Percentiles rank a stretch among this genome's conserved stretches.
Evolutionary conservation across 2,888 invertebrate species (phyloP).

Genomic region (Cheilosia impressa): DNA sequence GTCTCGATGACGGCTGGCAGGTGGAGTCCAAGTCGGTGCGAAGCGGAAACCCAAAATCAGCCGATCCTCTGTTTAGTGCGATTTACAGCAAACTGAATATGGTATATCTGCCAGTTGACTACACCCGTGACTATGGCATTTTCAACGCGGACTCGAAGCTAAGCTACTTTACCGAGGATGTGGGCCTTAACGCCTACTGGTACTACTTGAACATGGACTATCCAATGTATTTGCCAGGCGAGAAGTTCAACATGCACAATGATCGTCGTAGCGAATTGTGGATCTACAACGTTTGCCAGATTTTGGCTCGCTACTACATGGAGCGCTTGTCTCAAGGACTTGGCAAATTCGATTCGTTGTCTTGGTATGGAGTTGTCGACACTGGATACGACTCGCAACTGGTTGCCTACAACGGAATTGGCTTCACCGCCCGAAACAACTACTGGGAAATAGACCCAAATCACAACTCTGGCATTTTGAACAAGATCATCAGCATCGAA

Average conservation of each 20-base stretch:
- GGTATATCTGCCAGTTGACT: constrained; percentile 85
- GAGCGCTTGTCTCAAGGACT: constrained; percentile 88
- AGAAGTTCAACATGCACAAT: constrained; percentile 84
- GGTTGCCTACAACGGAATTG: constrained; percentile 87
- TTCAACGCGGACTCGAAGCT: constrained; percentile 86
- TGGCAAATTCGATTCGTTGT: constrained; percentile 85
- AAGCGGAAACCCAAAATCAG: constrained; percentile 67
- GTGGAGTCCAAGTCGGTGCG: constrained; percentile 77
- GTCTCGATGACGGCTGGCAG: constrained; percentile 79
- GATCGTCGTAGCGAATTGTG: constrained; percentile 87
- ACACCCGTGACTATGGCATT: constrained; percentile 85
- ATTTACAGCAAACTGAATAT: constrained; percentile 80
- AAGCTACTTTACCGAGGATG: constrained; percentile 89
- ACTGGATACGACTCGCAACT: constrained; percentile 88
- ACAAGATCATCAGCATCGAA: constrained; percentile 80
- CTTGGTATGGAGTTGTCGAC: constrained; percentile 85
- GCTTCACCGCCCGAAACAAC: constrained; percentile 87
- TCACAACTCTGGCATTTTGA: constrained; percentile 80
- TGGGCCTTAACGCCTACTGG: constrained; percentile 86
- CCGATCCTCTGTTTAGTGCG: constrained; percentile 77
- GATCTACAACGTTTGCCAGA: constrained; percentile 88
- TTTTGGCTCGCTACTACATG: constrained; percentile 88
- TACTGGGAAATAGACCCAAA: constrained; percentile 84
- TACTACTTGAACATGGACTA: constrained; percentile 86
- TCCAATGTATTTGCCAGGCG: constrained; percentile 87